A percentile compares a stretch with the other conserved stretches of the same genome.
Conservation (phyloP, 2,888 invertebrate genomes). For the Buathra laborator region DNA sequence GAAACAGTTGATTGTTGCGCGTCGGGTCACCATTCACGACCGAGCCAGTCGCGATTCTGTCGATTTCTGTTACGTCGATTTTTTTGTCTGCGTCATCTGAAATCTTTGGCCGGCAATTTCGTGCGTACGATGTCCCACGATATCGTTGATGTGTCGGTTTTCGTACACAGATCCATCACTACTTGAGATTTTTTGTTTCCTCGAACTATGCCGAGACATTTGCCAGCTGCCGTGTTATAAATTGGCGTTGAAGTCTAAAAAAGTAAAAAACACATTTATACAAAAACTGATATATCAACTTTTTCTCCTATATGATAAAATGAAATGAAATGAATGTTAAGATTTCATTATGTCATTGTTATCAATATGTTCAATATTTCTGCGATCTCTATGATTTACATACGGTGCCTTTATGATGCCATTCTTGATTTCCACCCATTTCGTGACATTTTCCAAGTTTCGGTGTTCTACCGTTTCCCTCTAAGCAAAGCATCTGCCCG, state of each 20-base stretch:
- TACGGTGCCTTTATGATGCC: slow-evolving; percentile 93
- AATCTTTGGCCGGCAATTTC: slow-evolving; percentile 74
- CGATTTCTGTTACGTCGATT: slow-evolving; percentile 68
- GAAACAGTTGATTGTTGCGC: background rate
- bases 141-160: slow-evolving; percentile 83
- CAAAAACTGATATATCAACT: background rate
- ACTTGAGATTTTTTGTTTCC: slow-evolving; percentile 86
- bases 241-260: slow-evolving; percentile 90
- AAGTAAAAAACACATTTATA: too few species aligned
- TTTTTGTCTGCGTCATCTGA: slow-evolving; percentile 76
- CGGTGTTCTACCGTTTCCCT: slow-evolving; percentile 89
- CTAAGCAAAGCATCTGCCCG: slow-evolving; percentile 94
- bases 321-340: too few species aligned
- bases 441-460: slow-evolving; percentile 96
- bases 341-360: too few species aligned
- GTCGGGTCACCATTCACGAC: slow-evolving; percentile 67
- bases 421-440: slow-evolving; percentile 96
- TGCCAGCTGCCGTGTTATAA: slow-evolving; percentile 95
- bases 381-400: slow-evolving; percentile 69
- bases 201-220: slow-evolving; percentile 89
- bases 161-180: slow-evolving; percentile 88
- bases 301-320: background rate
- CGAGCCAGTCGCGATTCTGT: slow-evolving; percentile 69
- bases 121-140: slow-evolving; percentile 87
- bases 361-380: background rate